These are phyloP conservation scores for Hystrix cristata DNA, from an alignment of 2,113 vertebrate species.

Conservation along the genomic window DNA sequence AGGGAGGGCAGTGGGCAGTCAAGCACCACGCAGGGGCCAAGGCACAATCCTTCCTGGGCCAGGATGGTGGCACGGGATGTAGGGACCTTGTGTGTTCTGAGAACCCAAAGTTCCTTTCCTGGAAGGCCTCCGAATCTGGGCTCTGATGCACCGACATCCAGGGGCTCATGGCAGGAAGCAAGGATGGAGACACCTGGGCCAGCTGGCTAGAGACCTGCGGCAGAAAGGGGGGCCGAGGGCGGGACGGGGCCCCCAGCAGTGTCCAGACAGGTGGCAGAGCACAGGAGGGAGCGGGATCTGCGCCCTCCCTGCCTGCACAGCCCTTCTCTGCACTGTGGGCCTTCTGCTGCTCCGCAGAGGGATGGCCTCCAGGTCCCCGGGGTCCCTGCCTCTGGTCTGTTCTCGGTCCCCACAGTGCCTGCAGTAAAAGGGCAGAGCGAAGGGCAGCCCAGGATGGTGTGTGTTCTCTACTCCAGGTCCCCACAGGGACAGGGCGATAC, in stretches of 20 bases:
- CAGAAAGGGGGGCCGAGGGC: no score
- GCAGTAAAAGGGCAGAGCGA: neutral
- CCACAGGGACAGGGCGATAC: neutral
- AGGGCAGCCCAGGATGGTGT: accelerated
- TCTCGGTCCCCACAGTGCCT: accelerated
- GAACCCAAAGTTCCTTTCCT: accelerated
- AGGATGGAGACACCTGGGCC: neutral
- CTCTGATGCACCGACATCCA: neutral
- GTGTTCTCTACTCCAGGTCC: no score
- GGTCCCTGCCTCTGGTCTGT: no score
- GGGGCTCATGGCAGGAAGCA: neutral
- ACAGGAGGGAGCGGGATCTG: accelerated
- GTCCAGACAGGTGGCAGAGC: no score
- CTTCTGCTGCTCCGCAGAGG: neutral
- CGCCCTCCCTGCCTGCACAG: neutral
- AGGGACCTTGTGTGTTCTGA: neutral
- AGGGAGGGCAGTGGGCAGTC: neutral
- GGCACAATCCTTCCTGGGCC: neutral
- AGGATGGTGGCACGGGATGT: accelerated
- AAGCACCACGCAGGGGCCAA: neutral
- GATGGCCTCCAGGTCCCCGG: neutral
- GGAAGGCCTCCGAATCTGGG: neutral
- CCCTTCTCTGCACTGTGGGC: neutral
- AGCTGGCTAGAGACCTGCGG: accelerated
- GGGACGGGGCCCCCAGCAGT: neutral